Percentiles rank a stretch among this genome's conserved stretches.
Conservation (phyloP, 2,113 vertebrate species). For the Promerops cafer region DNA sequence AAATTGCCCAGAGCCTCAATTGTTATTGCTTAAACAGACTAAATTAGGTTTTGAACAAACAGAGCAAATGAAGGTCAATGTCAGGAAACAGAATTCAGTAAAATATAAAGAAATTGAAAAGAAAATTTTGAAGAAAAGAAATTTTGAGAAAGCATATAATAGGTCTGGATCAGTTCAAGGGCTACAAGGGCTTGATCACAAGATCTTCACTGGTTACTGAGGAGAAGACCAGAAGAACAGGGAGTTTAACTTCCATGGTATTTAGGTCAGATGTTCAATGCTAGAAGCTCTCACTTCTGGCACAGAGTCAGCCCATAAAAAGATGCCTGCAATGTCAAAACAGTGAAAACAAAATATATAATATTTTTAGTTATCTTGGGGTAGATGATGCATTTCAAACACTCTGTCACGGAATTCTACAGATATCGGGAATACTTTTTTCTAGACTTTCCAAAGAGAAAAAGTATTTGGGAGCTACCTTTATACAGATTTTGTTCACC, state of each 20-base stretch:
- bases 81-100: neutral
- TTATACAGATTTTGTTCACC: neutral
- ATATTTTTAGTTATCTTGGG: neutral
- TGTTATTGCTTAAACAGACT: neutral
- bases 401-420: neutral
- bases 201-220: neutral
- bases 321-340: neutral
- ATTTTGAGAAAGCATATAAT: neutral
- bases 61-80: conserved; percentile 26
- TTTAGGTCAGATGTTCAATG: neutral
- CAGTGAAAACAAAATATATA: neutral
- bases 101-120: too few species aligned
- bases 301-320: neutral
- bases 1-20: neutral
- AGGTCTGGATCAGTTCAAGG: neutral
- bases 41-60: conserved; percentile 31
- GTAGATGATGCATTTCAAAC: neutral
- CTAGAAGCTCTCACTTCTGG: neutral
- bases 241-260: neutral
- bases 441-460: neutral
- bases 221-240: neutral
- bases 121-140: neutral
- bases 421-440: neutral
- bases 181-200: neutral
- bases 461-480: neutral